A percentile compares a stretch with the other conserved stretches of the same genome.
Evolutionary conservation across 2,888 invertebrate species (phyloP).

Genomic region (Lasioglossum morio): DNA sequence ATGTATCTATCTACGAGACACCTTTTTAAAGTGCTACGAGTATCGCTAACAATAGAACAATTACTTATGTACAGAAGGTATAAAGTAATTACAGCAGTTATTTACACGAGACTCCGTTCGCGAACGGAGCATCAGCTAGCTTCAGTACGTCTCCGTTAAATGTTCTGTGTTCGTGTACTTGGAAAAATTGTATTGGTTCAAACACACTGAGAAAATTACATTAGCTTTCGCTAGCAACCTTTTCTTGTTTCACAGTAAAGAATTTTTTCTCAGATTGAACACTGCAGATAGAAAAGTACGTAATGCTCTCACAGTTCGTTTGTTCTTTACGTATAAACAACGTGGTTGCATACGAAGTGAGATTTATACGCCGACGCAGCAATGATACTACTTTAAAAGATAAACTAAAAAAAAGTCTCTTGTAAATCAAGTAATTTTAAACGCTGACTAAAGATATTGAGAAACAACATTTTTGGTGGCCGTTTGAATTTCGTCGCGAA

Average conservation of each 20-base stretch:
- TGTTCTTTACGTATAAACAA: slow-evolving; percentile 12
- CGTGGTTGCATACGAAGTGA: slow-evolving; percentile 27
- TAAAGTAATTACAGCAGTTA: slow-evolving; percentile 61
- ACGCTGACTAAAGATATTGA: not conserved
- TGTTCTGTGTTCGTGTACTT: not conserved
- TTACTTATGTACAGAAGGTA: slow-evolving; percentile 63
- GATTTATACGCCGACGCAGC: not conserved
- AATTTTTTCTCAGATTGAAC: not conserved
- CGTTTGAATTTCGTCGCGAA: not conserved
- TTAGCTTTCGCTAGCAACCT: not conserved
- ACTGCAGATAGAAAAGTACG: not conserved
- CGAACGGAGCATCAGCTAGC: slow-evolving; percentile 20
- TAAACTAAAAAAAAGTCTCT: not conserved
- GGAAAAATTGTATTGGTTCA: not conserved
- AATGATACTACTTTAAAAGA: not conserved
- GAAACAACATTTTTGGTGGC: not conserved
- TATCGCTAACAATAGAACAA: slow-evolving; percentile 28
- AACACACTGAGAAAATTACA: not conserved
- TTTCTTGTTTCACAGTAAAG: not conserved
- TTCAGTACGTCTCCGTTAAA: not conserved
- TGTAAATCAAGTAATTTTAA: not conserved
- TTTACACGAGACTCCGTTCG: slow-evolving; percentile 44
- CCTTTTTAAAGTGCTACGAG: slow-evolving; percentile 32
- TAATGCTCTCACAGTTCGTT: slow-evolving; percentile 11
- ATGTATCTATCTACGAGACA: slow-evolving; percentile 22